Percentiles rank a stretch among this genome's conserved stretches.
These are phyloP conservation scores for Pogona vitticeps DNA, from an alignment of 2,113 vertebrate species.

Conservation along the genomic window DNA sequence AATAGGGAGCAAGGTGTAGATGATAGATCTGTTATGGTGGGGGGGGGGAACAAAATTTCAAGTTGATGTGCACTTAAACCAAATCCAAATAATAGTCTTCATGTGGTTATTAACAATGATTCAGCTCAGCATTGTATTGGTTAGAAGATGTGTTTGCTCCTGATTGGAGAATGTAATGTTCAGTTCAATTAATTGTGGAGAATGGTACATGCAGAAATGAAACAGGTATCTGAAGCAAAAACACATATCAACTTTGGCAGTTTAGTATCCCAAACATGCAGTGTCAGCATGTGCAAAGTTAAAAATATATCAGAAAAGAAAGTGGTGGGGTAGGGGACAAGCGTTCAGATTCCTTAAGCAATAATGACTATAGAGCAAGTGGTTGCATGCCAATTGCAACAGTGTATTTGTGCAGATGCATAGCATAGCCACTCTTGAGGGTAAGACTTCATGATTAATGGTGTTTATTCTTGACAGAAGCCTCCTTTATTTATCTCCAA, in stretches of 20 bases:
- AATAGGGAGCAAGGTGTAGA: not conserved
- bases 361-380: constrained; percentile 50
- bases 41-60: not conserved
- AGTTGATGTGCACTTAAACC: not conserved
- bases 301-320: not conserved
- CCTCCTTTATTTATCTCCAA: constrained; percentile 99
- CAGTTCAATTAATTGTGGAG: not conserved
- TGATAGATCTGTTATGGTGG: not conserved
- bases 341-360: constrained; percentile 12
- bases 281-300: not conserved
- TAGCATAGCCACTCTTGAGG: constrained; percentile 85
- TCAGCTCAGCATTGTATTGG: not conserved
- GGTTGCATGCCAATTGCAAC: constrained; percentile 71
- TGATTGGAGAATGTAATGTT: not conserved
- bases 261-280: not conserved
- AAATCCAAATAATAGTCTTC: not conserved
- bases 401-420: constrained; percentile 75
- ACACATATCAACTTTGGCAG: not conserved
- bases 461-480: constrained; percentile 99
- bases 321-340: not conserved
- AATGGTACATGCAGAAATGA: not conserved
- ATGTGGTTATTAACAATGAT: not conserved
- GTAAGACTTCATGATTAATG: constrained; percentile 99
- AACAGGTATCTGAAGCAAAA: not conserved
- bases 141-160: not conserved